Percentiles rank a stretch among this genome's conserved stretches.
phyloP scores from a whole-genome alignment of 1,140 invertebrate species.

The Manduca sexta region DNA sequence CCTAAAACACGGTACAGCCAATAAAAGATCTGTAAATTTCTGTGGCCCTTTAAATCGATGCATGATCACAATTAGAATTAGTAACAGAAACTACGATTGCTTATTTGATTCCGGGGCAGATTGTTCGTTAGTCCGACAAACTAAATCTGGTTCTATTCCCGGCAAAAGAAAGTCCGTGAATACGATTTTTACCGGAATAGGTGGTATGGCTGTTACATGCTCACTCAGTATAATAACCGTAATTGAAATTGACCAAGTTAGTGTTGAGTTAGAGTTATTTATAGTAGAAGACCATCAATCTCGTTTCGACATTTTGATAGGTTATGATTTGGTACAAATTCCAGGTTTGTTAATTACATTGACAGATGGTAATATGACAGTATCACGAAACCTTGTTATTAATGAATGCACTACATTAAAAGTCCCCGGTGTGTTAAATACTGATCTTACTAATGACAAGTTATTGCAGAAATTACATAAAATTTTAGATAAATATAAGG shows the following conservation, averaged over 20 bases:
- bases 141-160: constrained; percentile 10
- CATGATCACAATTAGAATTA: constrained; percentile 7
- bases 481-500: too few species aligned
- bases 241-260: constrained; percentile 7
- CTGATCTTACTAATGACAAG: too few species aligned
- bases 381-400: too few species aligned
- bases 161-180: constrained; percentile 12
- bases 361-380: background rate
- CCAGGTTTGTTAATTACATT: constrained; percentile 18
- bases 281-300: constrained; percentile 10
- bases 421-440: too few species aligned
- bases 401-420: too few species aligned
- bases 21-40: constrained; percentile 15
- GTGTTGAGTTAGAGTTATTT: constrained; percentile 8
- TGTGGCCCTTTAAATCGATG: constrained; percentile 14
- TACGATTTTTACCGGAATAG: constrained; percentile 10
- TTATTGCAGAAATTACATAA: too few species aligned
- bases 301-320: constrained; percentile 22
- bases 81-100: constrained; percentile 6
- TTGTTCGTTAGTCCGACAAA: constrained; percentile 18
- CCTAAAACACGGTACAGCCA: constrained; percentile 6
- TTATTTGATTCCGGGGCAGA: constrained; percentile 23
- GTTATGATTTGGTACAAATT: constrained; percentile 18
- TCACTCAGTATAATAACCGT: constrained; percentile 11
- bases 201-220: constrained; percentile 1